phyloP scores from a whole-genome alignment of 2,797 vertebrate species.

The Pseudochirops corinnae region DNA sequence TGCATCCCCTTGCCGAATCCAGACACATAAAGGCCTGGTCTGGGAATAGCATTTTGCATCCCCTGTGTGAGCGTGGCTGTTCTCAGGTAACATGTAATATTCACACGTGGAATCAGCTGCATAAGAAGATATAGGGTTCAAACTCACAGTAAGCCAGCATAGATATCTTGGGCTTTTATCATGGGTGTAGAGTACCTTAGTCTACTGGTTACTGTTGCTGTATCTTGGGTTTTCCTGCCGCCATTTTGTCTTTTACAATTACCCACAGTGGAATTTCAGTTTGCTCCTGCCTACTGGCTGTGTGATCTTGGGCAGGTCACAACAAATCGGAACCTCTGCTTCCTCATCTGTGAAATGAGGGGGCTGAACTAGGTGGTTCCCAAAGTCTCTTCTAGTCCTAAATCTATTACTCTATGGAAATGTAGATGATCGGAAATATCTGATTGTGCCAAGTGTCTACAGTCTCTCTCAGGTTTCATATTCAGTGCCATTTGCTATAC shows the following conservation, averaged over 20 bases:
- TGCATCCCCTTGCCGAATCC: constrained; percentile 74
- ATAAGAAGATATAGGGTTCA: constrained; percentile 60
- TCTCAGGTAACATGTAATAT: constrained; percentile 65
- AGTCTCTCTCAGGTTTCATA: not conserved
- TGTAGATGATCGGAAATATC: not conserved
- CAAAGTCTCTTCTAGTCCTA: not conserved
- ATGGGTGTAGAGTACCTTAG: constrained; percentile 52
- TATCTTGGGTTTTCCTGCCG: constrained; percentile 25
- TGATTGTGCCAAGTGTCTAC: not conserved
- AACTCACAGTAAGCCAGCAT: constrained; percentile 71
- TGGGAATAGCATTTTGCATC: constrained; percentile 76
- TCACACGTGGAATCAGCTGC: constrained; percentile 22
- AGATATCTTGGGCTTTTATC: constrained; percentile 78
- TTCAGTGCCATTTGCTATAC: not conserved
- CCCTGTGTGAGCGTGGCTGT: constrained; percentile 73
- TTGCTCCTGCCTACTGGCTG: not conserved
- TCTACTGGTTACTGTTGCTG: not conserved
- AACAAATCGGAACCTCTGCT: not conserved
- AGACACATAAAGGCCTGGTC: constrained; percentile 76
- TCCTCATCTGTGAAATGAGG: not conserved
- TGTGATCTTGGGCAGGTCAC: not conserved
- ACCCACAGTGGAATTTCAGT: not conserved
- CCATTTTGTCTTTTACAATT: constrained; percentile 29
- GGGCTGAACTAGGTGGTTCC: not conserved
- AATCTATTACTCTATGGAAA: not conserved